Evolutionary conservation across 1,140 invertebrate species (phyloP), one percentile per base, ranked within the genome.

Genomic region (Rhopalosiphum maidis): DNA sequence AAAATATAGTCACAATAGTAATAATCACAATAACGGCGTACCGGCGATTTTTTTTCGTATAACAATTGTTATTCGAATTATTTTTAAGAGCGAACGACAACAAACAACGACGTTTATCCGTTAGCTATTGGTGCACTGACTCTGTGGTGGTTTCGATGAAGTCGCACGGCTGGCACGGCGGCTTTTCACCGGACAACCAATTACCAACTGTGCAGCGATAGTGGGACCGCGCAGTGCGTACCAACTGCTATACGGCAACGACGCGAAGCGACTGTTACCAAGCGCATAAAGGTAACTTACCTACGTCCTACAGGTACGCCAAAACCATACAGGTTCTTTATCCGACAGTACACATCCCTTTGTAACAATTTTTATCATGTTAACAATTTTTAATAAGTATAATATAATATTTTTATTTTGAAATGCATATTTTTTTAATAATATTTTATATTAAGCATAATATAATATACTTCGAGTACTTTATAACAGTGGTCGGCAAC

Each of bases 161-260:
- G 82, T 93, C 91, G 48, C 82, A 35, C 54, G 54, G 89, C 91
- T 35, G 25, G 54, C 91, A 46, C 22, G 54, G 54, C 91, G 46
- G 46, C 91, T 86, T 83, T 93, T 86, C 48, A 83, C 91, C 91
- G 91, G 91, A 93, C 91, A 93, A 93, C 82, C 91, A 55, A 93
- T 85, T 93, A 85, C 91, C 91, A 93, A 93, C 91, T 93, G 91
- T 86, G 48, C 91, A 51, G 15, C 91, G 82, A 83, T 82, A 54
- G 82, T 85, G 82, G 35, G 35, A 9, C 55, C 55, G 54, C 89
- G 89, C 54, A 90, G 82, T 25, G 91, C 22, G 91, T 93, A 93
- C 91, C 91, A 93, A 93, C 77, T 54, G 91, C 48, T 21, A 22
- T 55, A 55, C 43, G 37, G 25, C 54, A 15, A 30, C 55, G 18